Evolutionary conservation across 2,797 vertebrate species (phyloP).

Genomic region (Oreochromis grahami): DNA sequence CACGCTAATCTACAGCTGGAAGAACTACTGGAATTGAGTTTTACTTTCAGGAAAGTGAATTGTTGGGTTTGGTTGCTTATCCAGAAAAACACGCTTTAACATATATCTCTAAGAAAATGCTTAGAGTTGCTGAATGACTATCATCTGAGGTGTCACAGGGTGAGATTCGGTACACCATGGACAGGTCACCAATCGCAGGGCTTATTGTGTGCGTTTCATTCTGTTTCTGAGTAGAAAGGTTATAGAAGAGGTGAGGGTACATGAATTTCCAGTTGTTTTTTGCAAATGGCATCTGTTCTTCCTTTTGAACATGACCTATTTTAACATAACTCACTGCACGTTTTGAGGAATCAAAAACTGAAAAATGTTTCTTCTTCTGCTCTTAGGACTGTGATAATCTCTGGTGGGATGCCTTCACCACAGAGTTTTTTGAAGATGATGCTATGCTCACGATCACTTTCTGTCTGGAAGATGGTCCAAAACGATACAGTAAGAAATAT

Average conservation of each 20-base stretch:
- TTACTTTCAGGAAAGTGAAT: not conserved
- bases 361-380: not conserved
- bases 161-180: not conserved
- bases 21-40: not conserved
- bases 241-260: not conserved
- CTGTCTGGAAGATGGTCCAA: slow-evolving; percentile 98
- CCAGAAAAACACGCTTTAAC: not conserved
- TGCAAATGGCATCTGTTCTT: not conserved
- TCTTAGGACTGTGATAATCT: slow-evolving; percentile 97
- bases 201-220: not conserved
- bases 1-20: not conserved
- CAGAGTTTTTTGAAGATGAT: slow-evolving; percentile 98
- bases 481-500: slow-evolving; percentile 91
- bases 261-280: not conserved
- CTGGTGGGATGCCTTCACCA: slow-evolving; percentile 99
- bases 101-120: not conserved
- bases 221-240: not conserved
- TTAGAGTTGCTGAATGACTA: not conserved
- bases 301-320: not conserved
- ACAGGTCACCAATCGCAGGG: not conserved
- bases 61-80: not conserved
- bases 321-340: not conserved
- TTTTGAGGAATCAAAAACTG: not conserved
- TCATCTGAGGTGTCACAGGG: not conserved
- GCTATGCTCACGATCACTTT: slow-evolving; percentile 98